phyloP scores from a whole-genome alignment of 2,888 invertebrate species.

The Dugesia japonica region DNA sequence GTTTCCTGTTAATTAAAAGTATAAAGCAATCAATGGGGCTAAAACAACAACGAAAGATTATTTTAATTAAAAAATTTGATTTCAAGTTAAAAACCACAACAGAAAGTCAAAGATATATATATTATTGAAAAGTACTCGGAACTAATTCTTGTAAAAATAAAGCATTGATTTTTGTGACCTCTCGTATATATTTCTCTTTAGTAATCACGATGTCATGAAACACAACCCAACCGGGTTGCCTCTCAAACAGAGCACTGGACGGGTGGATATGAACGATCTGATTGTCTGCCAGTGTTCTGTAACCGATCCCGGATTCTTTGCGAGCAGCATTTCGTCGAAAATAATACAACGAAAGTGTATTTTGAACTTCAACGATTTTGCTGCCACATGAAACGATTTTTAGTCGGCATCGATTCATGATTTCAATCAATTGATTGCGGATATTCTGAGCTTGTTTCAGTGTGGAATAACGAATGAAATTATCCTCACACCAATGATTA shows the following conservation, averaged over 20 bases:
- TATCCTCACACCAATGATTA: constrained; percentile 97
- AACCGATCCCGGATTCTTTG: constrained; percentile 91
- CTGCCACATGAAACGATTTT: constrained; percentile 91
- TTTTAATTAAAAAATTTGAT: too few relatives aligned
- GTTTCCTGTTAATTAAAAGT: too few relatives aligned
- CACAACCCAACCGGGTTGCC: constrained; percentile 78
- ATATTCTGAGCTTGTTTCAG: constrained; percentile 92
- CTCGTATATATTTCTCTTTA: neutral
- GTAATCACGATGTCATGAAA: constrained; percentile 4
- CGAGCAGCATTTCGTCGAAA: constrained; percentile 97
- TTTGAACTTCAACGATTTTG: constrained; percentile 82
- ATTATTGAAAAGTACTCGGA: neutral
- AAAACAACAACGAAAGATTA: neutral
- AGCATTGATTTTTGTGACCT: neutral
- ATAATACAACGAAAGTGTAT: constrained; percentile 75
- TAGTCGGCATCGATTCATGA: constrained; percentile 65
- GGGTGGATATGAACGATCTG: constrained; percentile 96
- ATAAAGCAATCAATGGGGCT: too few relatives aligned
- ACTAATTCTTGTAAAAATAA: neutral
- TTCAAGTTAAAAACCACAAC: too few relatives aligned
- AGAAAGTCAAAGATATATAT: too few relatives aligned
- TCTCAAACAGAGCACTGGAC: constrained; percentile 83
- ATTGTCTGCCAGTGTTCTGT: constrained; percentile 85
- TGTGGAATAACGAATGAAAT: constrained; percentile 80
- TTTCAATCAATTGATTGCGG: constrained; percentile 82